Evolutionary conservation across 2,113 vertebrate genomes (phyloP), one percentile per base, ranked within the genome.

Genomic region (Pygoscelis antarcticus): DNA sequence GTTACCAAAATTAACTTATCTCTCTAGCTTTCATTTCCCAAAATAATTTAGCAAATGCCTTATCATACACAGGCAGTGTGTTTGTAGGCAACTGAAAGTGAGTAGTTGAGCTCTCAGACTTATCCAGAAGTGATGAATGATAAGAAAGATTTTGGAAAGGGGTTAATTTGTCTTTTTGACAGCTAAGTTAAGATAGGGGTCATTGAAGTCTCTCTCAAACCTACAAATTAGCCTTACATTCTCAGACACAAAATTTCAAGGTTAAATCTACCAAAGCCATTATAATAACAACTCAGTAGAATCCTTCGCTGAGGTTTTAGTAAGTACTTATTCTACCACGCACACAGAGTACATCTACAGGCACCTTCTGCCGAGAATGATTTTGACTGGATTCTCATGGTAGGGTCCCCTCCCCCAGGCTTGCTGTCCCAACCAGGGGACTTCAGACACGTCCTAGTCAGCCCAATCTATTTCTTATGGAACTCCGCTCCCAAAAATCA

Each of bases 161-260:
- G 71, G 75, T 95, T 89, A 89, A 97, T 98, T 96, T 96, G 76
- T 98, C 97, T 97, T 97, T 96, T 70, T 97, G 98, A 97, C 97
- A 98, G 94, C 87, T 61, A 54, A 97, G 83, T 95, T 97, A 97
- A 97, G 92, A 96, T 71, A 94, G 83, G 38, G 85, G 96, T 95
- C 93, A 89, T 2, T 92, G 91, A 96, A 96, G 89, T 86, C 83
- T 96, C 77, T 66, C 83, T 76, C 83, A 94, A 54, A 94, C 64
- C 80, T 85, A 89, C 77, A 96, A 94, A 93, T 96, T 80, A 93
- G 61, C 49, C 52, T 79, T 87, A 64, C n/a, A 51, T 62, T 87
- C 82, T 96, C 72, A 77, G 80, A 91, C 84, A 86, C 9, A 12
- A 66, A 87, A 90, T 75, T 87, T 97, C 84, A 96, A 97, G 94